Evolutionary conservation across 2,888 invertebrate species (phyloP).

Genomic region (Geotrupes spiniger): DNA sequence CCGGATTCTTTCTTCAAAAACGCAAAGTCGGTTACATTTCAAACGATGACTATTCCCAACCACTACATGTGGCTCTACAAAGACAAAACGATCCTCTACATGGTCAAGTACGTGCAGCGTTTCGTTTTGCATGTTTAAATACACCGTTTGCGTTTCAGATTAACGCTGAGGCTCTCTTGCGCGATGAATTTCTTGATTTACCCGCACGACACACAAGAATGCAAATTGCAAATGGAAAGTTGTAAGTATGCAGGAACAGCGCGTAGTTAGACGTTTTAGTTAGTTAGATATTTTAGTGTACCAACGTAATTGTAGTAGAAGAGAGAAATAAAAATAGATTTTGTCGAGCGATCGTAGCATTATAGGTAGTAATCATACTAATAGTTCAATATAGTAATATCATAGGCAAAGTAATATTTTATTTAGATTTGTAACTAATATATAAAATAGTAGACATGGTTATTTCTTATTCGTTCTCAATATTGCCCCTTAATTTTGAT

Average conservation of each 20-base stretch:
- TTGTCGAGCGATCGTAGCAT: too few relatives aligned
- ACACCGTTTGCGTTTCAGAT: constrained; percentile 47
- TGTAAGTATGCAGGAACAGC: constrained; percentile 61
- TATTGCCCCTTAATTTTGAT: too few relatives aligned
- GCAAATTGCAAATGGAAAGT: constrained; percentile 92
- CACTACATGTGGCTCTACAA: constrained; percentile 91
- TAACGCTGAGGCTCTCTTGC: constrained; percentile 84
- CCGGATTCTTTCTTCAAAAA: constrained; percentile 94
- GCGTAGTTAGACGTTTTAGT: too few relatives aligned
- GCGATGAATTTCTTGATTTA: constrained; percentile 95
- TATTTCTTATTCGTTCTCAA: too few relatives aligned
- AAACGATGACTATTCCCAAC: constrained; percentile 93
- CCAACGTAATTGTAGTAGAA: too few relatives aligned
- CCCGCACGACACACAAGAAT: constrained; percentile 92
- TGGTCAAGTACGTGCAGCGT: constrained; percentile 68
- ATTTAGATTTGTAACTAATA: too few relatives aligned
- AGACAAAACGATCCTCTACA: constrained; percentile 81
- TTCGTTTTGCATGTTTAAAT: constrained; percentile 1
- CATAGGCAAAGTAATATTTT: too few relatives aligned
- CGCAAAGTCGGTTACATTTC: constrained; percentile 89
- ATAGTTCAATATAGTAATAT: too few relatives aligned
- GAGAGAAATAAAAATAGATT: too few relatives aligned
- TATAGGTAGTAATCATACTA: too few relatives aligned
- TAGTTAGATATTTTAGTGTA: too few relatives aligned
- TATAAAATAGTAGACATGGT: too few relatives aligned